These are phyloP conservation scores for Petrophora chlorosata DNA, from an alignment of 2,888 invertebrate genomes.

Conservation along the genomic window DNA sequence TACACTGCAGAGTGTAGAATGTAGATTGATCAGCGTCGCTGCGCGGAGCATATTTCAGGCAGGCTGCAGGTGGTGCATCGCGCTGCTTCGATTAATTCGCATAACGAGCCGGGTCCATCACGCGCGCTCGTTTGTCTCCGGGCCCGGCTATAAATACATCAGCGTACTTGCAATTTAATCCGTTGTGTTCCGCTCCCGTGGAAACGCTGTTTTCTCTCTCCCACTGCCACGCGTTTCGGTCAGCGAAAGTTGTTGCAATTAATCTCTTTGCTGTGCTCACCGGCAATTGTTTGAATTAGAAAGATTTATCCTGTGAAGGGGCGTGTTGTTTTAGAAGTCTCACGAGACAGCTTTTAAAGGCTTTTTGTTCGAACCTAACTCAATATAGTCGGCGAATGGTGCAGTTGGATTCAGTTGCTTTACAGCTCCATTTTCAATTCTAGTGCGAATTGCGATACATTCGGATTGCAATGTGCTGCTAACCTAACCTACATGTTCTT, in stretches of 20 bases:
- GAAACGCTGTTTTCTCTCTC: constrained; percentile 55
- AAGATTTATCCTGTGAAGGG: constrained; percentile 47
- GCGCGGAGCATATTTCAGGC: constrained; percentile 69
- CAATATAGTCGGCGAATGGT: constrained; percentile 10
- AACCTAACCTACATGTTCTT: no score
- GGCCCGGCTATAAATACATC: constrained; percentile 82
- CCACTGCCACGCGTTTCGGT: constrained; percentile 55
- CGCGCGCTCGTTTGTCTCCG: constrained; percentile 81
- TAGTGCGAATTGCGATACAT: no score
- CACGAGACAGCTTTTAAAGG: constrained; percentile 30
- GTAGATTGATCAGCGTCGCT: constrained; percentile 44
- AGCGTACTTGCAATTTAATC: constrained; percentile 83
- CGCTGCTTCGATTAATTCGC: constrained; percentile 82
- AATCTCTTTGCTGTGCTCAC: constrained; percentile 59
- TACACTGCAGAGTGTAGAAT: not conserved
- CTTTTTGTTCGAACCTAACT: constrained; percentile 30
- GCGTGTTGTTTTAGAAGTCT: constrained; percentile 36
- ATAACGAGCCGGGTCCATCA: constrained; percentile 83
- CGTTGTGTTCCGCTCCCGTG: constrained; percentile 73
- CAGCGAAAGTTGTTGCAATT: constrained; percentile 70
- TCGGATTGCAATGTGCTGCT: no score
- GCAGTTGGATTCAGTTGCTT: constrained; percentile 7
- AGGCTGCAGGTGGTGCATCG: constrained; percentile 74
- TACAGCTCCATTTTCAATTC: no score
- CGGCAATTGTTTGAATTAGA: constrained; percentile 58